These are phyloP conservation scores for Drosophila acutilabella DNA, from an alignment of 2,888 invertebrate genomes.

Conservation along the genomic window DNA sequence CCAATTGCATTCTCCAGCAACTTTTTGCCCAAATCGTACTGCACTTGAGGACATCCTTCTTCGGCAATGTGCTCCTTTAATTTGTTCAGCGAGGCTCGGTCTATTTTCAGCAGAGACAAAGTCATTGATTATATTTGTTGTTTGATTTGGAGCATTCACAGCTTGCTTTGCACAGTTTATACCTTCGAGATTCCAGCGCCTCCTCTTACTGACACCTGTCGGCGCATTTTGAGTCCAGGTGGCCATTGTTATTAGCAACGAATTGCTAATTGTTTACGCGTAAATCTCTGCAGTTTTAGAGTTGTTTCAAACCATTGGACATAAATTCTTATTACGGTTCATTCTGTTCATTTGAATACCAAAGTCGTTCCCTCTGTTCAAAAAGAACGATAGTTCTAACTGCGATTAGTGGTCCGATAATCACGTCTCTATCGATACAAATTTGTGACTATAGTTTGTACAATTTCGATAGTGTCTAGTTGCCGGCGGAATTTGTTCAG, in stretches of 20 bases:
- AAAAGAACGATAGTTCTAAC: neutral
- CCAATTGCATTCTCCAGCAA: constrained; percentile 92
- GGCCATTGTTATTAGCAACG: constrained; percentile 74
- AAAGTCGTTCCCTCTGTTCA: neutral
- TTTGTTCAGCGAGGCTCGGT: constrained; percentile 85
- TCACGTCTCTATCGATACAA: neutral
- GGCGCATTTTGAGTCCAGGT: constrained; percentile 84
- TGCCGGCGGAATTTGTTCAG: constrained; percentile 49
- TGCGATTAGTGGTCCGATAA: neutral
- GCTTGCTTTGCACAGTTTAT: constrained; percentile 18
- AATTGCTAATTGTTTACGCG: constrained; percentile 51
- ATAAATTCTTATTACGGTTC: neutral
- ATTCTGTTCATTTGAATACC: neutral
- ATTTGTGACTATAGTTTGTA: neutral
- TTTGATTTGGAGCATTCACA: neutral
- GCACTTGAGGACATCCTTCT: constrained; percentile 95
- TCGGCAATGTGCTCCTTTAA: constrained; percentile 90
- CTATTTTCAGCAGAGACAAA: constrained; percentile 52
- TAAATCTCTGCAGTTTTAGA: constrained; percentile 31
- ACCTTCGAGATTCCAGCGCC: constrained; percentile 85
- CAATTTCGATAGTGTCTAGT: neutral
- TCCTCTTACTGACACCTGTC: constrained; percentile 75
- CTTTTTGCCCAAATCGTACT: constrained; percentile 94
- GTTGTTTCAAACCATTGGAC: constrained; percentile 20
- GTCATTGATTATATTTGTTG: neutral